Evolutionary conservation across 2,888 invertebrate species (phyloP), one percentile per base, ranked within the genome.

Genomic region (Mesorhabditis sp.): DNA sequence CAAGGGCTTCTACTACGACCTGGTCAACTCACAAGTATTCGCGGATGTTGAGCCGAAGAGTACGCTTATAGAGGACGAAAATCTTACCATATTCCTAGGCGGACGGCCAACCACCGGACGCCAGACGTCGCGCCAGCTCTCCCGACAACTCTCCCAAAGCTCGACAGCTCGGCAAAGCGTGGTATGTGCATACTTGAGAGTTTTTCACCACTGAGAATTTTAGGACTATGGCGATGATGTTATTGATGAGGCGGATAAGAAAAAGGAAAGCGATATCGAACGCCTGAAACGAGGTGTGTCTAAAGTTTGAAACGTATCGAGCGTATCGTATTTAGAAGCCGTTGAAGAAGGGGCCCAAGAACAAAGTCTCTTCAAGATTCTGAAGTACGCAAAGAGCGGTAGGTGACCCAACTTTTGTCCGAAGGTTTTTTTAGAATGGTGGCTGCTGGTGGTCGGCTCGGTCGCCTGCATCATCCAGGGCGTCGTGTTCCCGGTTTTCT

Each of bases 1-100:
- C 45, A 62, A 84, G 66, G 92, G 92, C 63, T 87, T 91, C 3
- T 92, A 92, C 83, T 90, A 90, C 76, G 87, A 88, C 63, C 86
- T 90, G 4, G 76, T 78, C 15, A 77, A 72, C 13, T 70, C 75
- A 41, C 78, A 78, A 62, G 70, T 72, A 3, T 78, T 78, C 45
- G 71, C 72, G n/a, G 72, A 75, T 64, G 66, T 69, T 15, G 71
- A 67, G 4, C 70, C 64, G 28, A 70, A 67, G 5, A 13, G 63
- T 28, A 28, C 2, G 28, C 13, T 44, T 5, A 44, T 42, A 72
- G 45, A 1, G 1, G 2, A 67, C 50, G 3, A 7, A 50, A 1
- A 50, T 2, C 50, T 50, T 50, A 7, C 50, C 58, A 50, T 50
- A 13, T 50, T 28, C 28, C 28, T n/a, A 50, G 58, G 58, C 58